Evolutionary conservation across 23 tunicate genomes (phyloP).

Genomic region (Oikopleura vanhoeffeni): DNA sequence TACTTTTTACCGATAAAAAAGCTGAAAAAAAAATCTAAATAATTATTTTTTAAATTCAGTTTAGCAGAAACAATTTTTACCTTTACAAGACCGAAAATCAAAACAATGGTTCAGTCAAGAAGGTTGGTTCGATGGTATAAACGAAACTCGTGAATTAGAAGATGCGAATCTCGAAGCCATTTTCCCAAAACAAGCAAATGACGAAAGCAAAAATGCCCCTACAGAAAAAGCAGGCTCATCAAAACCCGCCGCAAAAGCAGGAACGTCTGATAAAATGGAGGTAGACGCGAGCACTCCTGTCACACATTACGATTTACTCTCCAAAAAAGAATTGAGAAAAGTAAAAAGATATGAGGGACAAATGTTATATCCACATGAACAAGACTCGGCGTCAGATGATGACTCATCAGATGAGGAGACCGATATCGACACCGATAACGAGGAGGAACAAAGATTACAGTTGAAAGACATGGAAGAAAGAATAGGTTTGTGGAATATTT

Average conservation of each 20-base stretch:
- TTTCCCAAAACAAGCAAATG: not conserved
- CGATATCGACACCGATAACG: slow-evolving; percentile 56
- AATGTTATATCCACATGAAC: slow-evolving; percentile 1
- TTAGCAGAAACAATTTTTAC: too few relatives aligned
- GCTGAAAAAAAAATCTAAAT: too few relatives aligned
- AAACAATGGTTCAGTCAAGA: slow-evolving; percentile 13
- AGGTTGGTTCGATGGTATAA: slow-evolving; percentile 7
- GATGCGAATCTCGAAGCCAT: slow-evolving; percentile 8
- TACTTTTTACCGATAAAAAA: too few relatives aligned
- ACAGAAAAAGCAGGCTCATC: too few relatives aligned
- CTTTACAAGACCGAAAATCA: not conserved
- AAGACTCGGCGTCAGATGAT: not conserved
- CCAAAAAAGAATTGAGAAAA: not conserved
- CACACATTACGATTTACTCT: not conserved
- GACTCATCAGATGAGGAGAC: slow-evolving; percentile 16
- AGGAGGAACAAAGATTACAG: slow-evolving; percentile 15
- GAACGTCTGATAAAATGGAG: not conserved
- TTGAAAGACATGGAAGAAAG: not conserved
- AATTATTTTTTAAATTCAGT: too few relatives aligned
- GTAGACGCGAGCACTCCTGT: too few relatives aligned
- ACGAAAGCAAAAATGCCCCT: not conserved
- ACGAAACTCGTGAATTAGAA: slow-evolving; percentile 14
- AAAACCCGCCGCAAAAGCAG: not conserved
- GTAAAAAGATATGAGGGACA: slow-evolving; percentile 18
- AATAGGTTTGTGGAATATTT: not conserved